phyloP scores from a whole-genome alignment of 2,797 vertebrate species.

The Lepus townsendii region DNA sequence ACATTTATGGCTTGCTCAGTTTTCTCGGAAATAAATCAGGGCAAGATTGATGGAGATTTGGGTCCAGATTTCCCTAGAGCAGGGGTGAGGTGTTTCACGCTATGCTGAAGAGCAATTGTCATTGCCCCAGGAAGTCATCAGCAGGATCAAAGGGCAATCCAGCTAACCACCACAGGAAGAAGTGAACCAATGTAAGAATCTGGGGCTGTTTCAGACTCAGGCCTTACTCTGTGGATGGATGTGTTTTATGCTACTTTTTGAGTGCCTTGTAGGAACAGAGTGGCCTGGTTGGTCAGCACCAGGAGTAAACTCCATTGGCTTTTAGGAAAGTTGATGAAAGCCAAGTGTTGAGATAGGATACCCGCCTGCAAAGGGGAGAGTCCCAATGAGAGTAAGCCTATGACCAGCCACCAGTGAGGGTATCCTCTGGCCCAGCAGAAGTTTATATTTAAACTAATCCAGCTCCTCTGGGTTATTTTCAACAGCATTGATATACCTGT shows the following conservation, averaged over 20 bases:
- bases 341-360: neutral
- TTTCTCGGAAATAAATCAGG: neutral
- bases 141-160: neutral
- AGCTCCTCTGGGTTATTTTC: neutral
- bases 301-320: neutral
- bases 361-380: neutral
- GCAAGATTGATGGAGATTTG: neutral
- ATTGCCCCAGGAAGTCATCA: neutral
- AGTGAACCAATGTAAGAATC: neutral
- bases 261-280: neutral
- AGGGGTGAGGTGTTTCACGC: neutral
- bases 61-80: neutral
- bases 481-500: neutral
- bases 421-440: neutral
- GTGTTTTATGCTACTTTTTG: neutral
- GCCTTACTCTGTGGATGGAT: neutral
- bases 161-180: neutral
- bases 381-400: neutral
- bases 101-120: neutral
- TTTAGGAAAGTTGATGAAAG: conserved; percentile 21
- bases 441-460: neutral
- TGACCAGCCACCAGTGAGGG: neutral
- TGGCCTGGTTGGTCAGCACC: neutral
- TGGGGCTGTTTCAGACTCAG: neutral
- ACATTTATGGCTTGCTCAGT: neutral